Percentiles rank a stretch among this genome's conserved stretches.
phyloP scores from a whole-genome alignment of 2,797 vertebrate genomes.

The Nothura maculosa region DNA sequence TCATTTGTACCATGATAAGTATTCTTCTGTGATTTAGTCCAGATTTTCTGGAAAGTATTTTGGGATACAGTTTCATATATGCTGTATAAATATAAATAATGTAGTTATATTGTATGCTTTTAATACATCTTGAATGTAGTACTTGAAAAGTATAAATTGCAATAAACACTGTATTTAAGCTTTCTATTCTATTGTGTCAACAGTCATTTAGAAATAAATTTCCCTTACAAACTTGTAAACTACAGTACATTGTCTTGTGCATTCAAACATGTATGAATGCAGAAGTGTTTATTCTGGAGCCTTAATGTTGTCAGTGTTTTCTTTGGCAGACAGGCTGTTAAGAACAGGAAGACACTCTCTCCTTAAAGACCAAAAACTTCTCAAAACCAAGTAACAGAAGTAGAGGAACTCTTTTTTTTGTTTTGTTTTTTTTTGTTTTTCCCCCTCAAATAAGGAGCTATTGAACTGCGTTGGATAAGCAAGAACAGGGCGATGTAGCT shows the following conservation, averaged over 20 bases:
- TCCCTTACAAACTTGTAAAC: neutral
- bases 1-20: constrained; percentile 31
- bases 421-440: no score
- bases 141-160: constrained; percentile 17
- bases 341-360: constrained; percentile 83
- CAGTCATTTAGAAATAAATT: neutral
- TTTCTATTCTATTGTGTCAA: constrained; percentile 3
- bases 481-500: constrained; percentile 24
- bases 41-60: constrained; percentile 57
- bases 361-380: constrained; percentile 73
- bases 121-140: constrained; percentile 34
- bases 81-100: constrained; percentile 38
- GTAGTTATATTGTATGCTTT: constrained; percentile 39
- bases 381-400: constrained; percentile 76
- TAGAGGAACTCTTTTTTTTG: constrained; percentile 51
- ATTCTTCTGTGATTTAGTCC: constrained; percentile 44
- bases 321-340: constrained; percentile 76
- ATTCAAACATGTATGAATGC: constrained; percentile 20
- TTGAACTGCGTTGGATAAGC: constrained; percentile 69
- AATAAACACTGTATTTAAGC: constrained; percentile 55
- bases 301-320: constrained; percentile 75
- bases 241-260: neutral
- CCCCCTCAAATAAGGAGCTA: constrained; percentile 42
- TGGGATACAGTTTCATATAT: constrained; percentile 50
- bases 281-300: constrained; percentile 61